These are phyloP conservation scores for Clarias batrachus DNA, from an alignment of 2,113 vertebrate genomes.

Conservation along the genomic window DNA sequence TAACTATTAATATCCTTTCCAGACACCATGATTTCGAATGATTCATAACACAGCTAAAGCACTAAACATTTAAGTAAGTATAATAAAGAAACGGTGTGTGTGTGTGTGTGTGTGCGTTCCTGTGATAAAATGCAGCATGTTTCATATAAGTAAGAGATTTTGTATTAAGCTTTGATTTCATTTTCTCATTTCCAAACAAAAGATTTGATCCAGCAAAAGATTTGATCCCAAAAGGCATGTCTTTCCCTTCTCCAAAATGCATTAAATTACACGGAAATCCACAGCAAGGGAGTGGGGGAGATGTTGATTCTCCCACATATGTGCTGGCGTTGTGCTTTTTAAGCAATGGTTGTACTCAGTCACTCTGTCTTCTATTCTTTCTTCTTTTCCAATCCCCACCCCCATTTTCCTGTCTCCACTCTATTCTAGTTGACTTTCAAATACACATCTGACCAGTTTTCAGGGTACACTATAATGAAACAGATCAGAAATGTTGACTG, in stretches of 20 bases:
- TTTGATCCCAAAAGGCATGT: background rate
- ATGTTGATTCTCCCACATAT: constrained; percentile 52
- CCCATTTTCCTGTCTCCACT: constrained; percentile 35
- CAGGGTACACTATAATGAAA: constrained; percentile 58
- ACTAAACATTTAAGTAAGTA: constrained; percentile 46
- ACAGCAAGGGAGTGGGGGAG: constrained; percentile 48
- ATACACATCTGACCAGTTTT: constrained; percentile 71
- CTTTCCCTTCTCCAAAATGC: background rate
- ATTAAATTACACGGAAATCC: constrained; percentile 34
- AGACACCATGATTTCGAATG: constrained; percentile 65
- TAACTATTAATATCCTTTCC: constrained; percentile 74
- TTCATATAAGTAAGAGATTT: background rate
- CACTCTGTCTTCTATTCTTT: constrained; percentile 17
- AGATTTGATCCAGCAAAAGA: background rate
- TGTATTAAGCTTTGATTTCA: constrained; percentile 3
- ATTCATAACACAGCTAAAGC: constrained; percentile 54
- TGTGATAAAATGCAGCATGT: background rate
- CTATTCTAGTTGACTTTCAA: constrained; percentile 11
- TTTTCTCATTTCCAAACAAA: background rate
- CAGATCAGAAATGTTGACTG: background rate
- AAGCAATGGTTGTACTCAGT: constrained; percentile 45
- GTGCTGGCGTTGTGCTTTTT: constrained; percentile 56
- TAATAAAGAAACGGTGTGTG: no score
- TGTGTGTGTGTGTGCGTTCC: background rate
- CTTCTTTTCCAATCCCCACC: constrained; percentile 10